phyloP scores from a whole-genome alignment of 1,140 invertebrate genomes.

The Panagrolaimus sp. region DNA sequence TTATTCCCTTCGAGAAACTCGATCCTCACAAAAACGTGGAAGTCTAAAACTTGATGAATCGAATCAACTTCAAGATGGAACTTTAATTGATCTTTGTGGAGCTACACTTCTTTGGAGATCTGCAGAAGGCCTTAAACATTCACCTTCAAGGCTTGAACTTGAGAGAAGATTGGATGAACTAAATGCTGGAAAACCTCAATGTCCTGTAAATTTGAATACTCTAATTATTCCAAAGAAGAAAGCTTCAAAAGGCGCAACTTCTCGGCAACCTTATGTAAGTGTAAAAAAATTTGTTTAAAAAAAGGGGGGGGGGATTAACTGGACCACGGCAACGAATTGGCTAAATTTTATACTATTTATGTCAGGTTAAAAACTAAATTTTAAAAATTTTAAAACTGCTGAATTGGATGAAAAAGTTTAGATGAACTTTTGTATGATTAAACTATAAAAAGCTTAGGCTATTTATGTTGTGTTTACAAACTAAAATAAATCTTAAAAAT shows the following conservation, averaged over 20 bases:
- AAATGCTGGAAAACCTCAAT: constrained; percentile 95
- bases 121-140: constrained; percentile 84
- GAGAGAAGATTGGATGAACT: constrained; percentile 87
- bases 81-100: constrained; percentile 95
- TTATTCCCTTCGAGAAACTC: constrained; percentile 83
- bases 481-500: no score
- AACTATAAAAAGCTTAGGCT: no score
- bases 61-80: constrained; percentile 72
- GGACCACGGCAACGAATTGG: no score
- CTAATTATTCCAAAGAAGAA: constrained; percentile 80
- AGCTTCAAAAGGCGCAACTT: constrained; percentile 66
- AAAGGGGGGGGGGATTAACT: no score
- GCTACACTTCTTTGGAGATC: constrained; percentile 95
- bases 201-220: constrained; percentile 95
- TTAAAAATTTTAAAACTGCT: no score
- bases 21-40: constrained; percentile 86
- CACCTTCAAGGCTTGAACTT: constrained; percentile 86
- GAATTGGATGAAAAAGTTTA: no score
- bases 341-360: no score
- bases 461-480: no score
- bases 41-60: constrained; percentile 57
- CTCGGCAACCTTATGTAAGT: constrained; percentile 64
- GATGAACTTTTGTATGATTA: no score
- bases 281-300: no score
- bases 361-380: no score